A percentile compares a stretch with the other conserved stretches of the same genome.
phyloP scores from a whole-genome alignment of 2,888 invertebrate species.

The Automeris io region DNA sequence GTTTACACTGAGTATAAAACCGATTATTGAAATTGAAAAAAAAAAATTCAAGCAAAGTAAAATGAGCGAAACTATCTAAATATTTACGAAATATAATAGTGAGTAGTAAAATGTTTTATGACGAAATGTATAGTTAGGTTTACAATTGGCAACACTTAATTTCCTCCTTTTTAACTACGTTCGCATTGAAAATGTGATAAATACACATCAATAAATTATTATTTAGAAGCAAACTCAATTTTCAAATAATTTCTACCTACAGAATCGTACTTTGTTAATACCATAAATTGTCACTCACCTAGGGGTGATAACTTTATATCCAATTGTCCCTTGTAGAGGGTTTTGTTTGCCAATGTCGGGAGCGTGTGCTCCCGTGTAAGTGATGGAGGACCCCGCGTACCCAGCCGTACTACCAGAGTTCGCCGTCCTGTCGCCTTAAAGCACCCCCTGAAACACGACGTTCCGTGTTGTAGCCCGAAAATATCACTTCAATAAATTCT shows the following conservation, averaged over 20 bases:
- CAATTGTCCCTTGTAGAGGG: slow-evolving; percentile 70
- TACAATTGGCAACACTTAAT: background rate
- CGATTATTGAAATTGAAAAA: too few species aligned
- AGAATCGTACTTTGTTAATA: background rate
- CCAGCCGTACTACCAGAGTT: slow-evolving; percentile 81
- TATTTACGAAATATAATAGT: too few species aligned
- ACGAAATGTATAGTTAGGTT: too few species aligned
- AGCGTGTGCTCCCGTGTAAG: slow-evolving; percentile 65
- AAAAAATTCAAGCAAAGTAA: too few species aligned
- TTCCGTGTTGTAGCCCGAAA: slow-evolving; percentile 44
- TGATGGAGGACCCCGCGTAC: slow-evolving; percentile 67
- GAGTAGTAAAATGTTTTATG: too few species aligned
- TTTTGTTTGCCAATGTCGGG: slow-evolving; percentile 70
- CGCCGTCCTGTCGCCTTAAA: slow-evolving; percentile 84
- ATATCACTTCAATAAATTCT: slow-evolving; percentile 25
- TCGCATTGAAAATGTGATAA: too few species aligned
- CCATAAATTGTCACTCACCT: slow-evolving; percentile 67
- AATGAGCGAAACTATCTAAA: too few species aligned
- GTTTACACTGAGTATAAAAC: too few species aligned
- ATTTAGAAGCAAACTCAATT: background rate
- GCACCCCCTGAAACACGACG: slow-evolving; percentile 77
- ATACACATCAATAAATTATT: background rate
- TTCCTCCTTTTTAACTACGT: background rate
- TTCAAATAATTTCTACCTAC: background rate
- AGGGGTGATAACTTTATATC: slow-evolving; percentile 80